Percentiles rank a stretch among this genome's conserved stretches.
phyloP scores from a whole-genome alignment of 2,888 invertebrate genomes.

The Cephalotes varians region DNA sequence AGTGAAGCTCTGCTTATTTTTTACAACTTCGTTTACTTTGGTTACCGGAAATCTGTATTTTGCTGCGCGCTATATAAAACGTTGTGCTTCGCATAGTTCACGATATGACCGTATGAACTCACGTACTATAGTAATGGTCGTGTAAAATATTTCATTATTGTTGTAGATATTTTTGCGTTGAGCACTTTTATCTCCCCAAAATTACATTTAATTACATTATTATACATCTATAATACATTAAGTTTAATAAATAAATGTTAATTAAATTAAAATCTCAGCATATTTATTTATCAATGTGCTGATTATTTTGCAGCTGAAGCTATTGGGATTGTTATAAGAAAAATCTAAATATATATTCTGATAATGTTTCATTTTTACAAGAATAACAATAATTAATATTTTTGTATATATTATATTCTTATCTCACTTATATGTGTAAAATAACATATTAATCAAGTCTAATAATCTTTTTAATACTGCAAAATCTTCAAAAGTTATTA shows the following conservation, averaged over 20 bases:
- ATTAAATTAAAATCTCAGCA: not conserved
- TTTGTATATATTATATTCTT: not conserved
- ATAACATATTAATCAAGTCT: not conserved
- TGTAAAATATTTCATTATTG: slow-evolving; percentile 21
- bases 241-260: slow-evolving; percentile 4
- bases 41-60: slow-evolving; percentile 68
- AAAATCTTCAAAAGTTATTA: not conserved
- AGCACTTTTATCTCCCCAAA: not conserved
- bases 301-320: not conserved
- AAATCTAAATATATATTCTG: not conserved
- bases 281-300: slow-evolving; percentile 25
- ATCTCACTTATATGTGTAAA: not conserved
- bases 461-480: not conserved
- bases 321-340: not conserved
- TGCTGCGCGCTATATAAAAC: slow-evolving; percentile 33
- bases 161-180: not conserved
- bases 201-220: slow-evolving; percentile 19
- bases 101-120: not conserved
- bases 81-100: not conserved
- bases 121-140: not conserved
- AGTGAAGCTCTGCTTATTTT: slow-evolving; percentile 61
- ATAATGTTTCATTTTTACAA: not conserved
- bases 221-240: not conserved
- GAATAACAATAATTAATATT: slow-evolving; percentile 1
- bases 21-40: slow-evolving; percentile 64